A percentile compares a stretch with the other conserved stretches of the same genome.
These are phyloP conservation scores for Geophilus truncorum DNA, from an alignment of 2,888 invertebrate genomes.

Conservation along the genomic window DNA sequence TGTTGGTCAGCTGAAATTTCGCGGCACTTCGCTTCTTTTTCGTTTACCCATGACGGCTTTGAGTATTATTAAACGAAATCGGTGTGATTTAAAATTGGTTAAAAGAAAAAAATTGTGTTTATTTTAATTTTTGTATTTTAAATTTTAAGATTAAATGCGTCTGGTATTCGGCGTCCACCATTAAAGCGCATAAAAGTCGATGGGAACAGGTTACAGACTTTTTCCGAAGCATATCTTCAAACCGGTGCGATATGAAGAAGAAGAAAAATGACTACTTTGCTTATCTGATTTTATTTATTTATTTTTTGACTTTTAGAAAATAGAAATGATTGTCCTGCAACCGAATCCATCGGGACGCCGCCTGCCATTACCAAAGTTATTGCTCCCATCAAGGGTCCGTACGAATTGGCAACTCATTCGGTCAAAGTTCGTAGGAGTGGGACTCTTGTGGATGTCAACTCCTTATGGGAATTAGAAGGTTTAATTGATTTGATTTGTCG, in stretches of 20 bases:
- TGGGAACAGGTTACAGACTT: background rate
- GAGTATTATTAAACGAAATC: slow-evolving; percentile 23
- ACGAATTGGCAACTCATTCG: slow-evolving; percentile 57
- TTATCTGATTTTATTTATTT: no score
- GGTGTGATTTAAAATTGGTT: slow-evolving; percentile 28
- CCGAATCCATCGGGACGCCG: background rate
- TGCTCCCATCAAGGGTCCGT: slow-evolving; percentile 41
- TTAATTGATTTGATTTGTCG: no score
- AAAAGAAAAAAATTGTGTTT: no score
- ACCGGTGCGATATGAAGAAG: background rate
- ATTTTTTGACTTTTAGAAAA: background rate
- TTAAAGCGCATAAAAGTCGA: background rate
- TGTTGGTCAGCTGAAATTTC: slow-evolving; percentile 60
- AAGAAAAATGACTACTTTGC: no score
- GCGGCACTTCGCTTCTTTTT: slow-evolving; percentile 63
- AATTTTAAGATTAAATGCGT: background rate
- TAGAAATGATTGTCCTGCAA: background rate
- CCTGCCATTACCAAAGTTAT: background rate
- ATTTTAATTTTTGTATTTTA: background rate
- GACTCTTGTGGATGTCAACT: slow-evolving; percentile 55
- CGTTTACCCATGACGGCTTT: slow-evolving; percentile 54
- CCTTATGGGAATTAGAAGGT: slow-evolving; percentile 53
- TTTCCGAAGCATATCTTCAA: background rate
- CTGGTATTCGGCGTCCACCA: slow-evolving; percentile 19
- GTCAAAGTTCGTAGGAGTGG: slow-evolving; percentile 57